Conservation (phyloP, 2,888 invertebrate species). For the Euphydryas editha region DNA sequence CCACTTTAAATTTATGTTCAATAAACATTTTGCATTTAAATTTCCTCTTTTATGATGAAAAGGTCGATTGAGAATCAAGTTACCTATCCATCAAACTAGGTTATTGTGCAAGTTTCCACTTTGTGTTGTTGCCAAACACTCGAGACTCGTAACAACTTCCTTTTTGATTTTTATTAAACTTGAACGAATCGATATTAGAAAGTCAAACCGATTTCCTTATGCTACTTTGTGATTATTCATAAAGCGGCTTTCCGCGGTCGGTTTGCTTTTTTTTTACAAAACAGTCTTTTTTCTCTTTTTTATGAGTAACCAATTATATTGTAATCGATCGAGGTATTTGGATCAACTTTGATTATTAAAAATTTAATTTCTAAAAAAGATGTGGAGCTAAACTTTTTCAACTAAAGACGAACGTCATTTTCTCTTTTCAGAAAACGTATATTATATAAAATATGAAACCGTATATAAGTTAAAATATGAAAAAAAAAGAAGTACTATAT, state of each 20-base stretch:
- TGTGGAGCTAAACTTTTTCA: no score
- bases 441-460: no score
- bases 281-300: background rate
- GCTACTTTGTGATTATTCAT: constrained; percentile 17
- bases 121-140: constrained; percentile 24
- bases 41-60: constrained; percentile 13
- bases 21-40: constrained; percentile 11
- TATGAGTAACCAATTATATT: no score
- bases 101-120: constrained; percentile 25
- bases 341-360: no score
- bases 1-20: background rate
- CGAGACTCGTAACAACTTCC: constrained; percentile 26
- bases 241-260: background rate
- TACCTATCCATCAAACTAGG: constrained; percentile 26
- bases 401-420: no score
- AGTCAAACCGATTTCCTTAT: constrained; percentile 18
- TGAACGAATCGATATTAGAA: constrained; percentile 35
- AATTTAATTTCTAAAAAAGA: no score
- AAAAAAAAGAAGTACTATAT: no score
- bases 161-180: constrained; percentile 43
- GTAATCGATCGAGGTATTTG: no score
- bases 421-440: no score
- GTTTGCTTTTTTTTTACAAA: background rate
- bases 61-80: constrained; percentile 18
- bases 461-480: no score